Evolutionary conservation across 2,113 vertebrate species (phyloP).

Genomic region (Tichodroma muraria): DNA sequence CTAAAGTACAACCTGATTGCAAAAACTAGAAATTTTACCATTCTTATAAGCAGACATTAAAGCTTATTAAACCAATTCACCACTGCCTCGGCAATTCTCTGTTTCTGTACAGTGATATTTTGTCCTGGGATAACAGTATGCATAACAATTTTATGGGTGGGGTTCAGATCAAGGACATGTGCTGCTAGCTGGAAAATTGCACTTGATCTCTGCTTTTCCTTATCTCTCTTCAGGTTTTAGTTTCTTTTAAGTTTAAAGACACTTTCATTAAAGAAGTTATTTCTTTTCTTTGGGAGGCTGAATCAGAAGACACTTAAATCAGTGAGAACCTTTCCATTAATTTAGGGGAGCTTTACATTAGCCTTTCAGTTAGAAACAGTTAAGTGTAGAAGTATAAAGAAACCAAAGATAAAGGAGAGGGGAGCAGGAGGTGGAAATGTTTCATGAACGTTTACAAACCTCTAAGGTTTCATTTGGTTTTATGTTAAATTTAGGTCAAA

Average conservation of each 20-base stretch:
- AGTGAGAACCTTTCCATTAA: neutral
- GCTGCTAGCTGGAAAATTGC: conserved; percentile 30
- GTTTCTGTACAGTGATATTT: neutral
- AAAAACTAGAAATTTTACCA: neutral
- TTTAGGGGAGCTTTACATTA: neutral
- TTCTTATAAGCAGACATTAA: neutral
- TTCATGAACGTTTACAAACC: conserved; percentile 49
- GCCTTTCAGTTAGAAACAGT: conserved; percentile 29
- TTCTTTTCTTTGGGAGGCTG: conserved; percentile 9
- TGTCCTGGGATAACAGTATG: neutral
- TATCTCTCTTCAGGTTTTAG: neutral
- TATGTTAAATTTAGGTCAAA: conserved; percentile 48
- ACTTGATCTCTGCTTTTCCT: conserved; percentile 22
- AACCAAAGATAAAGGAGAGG: conserved; percentile 36
- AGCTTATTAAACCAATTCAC: neutral
- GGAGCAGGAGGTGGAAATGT: conserved; percentile 14
- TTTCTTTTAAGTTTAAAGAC: conserved; percentile 7
- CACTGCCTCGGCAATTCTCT: neutral
- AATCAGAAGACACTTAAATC: neutral
- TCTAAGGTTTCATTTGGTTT: conserved; percentile 59
- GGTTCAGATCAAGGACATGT: neutral
- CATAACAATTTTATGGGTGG: neutral
- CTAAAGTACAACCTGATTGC: neutral
- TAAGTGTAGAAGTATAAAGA: conserved; percentile 37
- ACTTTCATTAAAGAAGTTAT: conserved; percentile 4